Conservation (phyloP, 23 tunicate genomes). For the Ciona savignyi region DNA sequence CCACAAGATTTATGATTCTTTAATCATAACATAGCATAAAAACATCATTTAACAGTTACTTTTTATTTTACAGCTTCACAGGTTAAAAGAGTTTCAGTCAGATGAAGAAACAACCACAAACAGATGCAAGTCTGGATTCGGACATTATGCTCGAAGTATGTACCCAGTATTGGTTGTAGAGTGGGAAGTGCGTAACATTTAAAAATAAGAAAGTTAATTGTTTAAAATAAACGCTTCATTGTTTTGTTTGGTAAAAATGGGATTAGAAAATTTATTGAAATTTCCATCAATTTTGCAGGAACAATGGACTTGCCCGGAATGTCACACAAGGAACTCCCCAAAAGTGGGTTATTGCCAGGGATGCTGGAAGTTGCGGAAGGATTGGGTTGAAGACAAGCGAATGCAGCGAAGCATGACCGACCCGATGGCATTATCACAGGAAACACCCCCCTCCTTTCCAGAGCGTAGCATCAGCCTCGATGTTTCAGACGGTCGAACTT, state of each 20-base stretch:
- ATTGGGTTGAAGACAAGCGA: slow-evolving; percentile 21
- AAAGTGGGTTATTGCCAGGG: slow-evolving; percentile 67
- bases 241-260: too few relatives aligned
- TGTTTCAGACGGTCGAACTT: background rate
- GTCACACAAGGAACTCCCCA: slow-evolving; percentile 51
- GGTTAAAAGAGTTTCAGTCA: background rate
- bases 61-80: background rate
- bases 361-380: slow-evolving; percentile 76
- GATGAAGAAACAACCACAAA: background rate
- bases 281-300: slow-evolving; percentile 20
- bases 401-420: slow-evolving; percentile 25
- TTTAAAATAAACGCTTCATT: too few relatives aligned
- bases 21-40: too few relatives aligned
- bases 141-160: slow-evolving; percentile 53
- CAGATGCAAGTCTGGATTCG: slow-evolving; percentile 52
- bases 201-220: too few relatives aligned
- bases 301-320: slow-evolving; percentile 61
- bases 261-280: too few relatives aligned
- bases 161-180: too few relatives aligned
- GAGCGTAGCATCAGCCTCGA: background rate
- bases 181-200: too few relatives aligned
- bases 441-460: too few relatives aligned
- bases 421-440: too few relatives aligned
- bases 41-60: too few relatives aligned
- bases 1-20: too few relatives aligned